Evolutionary conservation across 2,113 vertebrate species (phyloP).

Genomic region (Cephalopterus ornatus): DNA sequence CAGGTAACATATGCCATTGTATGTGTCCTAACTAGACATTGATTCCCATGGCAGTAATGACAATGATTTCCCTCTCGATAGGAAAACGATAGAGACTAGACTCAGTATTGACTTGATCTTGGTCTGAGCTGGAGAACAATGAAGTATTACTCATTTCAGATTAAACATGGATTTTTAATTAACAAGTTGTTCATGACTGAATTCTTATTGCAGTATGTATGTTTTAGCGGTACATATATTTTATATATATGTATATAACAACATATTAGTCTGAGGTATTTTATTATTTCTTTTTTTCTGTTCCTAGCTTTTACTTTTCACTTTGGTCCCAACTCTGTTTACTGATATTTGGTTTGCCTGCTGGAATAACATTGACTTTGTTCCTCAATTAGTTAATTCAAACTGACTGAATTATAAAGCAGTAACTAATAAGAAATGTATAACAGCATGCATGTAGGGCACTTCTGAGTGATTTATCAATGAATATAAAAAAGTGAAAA

Average conservation of each 20-base stretch:
- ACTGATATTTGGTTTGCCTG: background rate
- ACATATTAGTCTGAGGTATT: background rate
- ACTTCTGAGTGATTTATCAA: background rate
- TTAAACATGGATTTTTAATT: background rate
- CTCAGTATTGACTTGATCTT: background rate
- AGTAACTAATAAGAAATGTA: background rate
- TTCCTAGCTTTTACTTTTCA: background rate
- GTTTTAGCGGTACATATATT: background rate
- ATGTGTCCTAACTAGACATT: background rate
- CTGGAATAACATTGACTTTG: background rate
- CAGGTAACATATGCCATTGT: background rate
- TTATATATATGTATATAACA: background rate
- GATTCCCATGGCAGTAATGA: background rate
- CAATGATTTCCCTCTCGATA: background rate
- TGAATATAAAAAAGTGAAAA: background rate
- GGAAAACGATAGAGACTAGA: background rate
- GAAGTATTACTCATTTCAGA: background rate
- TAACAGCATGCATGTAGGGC: background rate
- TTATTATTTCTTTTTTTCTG: background rate
- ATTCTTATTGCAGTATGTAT: background rate
- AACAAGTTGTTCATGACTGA: background rate
- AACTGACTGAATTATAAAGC: background rate
- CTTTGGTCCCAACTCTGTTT: background rate
- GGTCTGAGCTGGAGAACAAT: background rate
- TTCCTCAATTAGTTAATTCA: background rate